These are phyloP conservation scores for Anorthoa munda DNA, from an alignment of 2,888 invertebrate species.

Conservation along the genomic window DNA sequence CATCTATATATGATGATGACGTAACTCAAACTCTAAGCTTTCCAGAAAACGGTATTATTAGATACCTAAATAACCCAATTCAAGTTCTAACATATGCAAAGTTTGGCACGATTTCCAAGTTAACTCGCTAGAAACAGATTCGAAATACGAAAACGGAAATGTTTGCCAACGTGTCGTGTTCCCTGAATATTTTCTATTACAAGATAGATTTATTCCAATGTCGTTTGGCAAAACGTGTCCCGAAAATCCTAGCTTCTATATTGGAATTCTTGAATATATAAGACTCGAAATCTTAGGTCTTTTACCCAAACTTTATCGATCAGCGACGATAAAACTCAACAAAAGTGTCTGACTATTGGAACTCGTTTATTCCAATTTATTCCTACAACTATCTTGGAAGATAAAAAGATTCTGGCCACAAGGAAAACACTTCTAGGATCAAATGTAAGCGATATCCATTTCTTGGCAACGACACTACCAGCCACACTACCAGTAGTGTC, in stretches of 20 bases:
- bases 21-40: too few species aligned
- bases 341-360: slow-evolving; percentile 9
- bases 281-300: background rate
- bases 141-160: slow-evolving; percentile 25
- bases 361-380: slow-evolving; percentile 12
- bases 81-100: slow-evolving; percentile 41
- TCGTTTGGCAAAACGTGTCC: slow-evolving; percentile 22
- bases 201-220: slow-evolving; percentile 34
- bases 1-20: too few species aligned
- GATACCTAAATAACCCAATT: slow-evolving; percentile 35
- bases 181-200: slow-evolving; percentile 39
- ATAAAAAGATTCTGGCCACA: slow-evolving; percentile 17
- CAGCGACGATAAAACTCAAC: background rate
- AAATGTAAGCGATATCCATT: slow-evolving; percentile 21
- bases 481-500: too few species aligned
- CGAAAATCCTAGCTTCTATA: slow-evolving; percentile 8
- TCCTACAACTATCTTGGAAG: slow-evolving; percentile 2
- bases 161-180: slow-evolving; percentile 40
- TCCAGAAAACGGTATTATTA: too few species aligned
- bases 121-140: slow-evolving; percentile 17
- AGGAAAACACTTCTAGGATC: slow-evolving; percentile 44
- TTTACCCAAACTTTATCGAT: slow-evolving; percentile 15
- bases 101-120: slow-evolving; percentile 44
- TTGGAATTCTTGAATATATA: background rate
- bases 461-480: too few species aligned